Percentiles rank a stretch among this genome's conserved stretches.
These are phyloP conservation scores for Enteromius argenteus DNA, from an alignment of 2,797 vertebrate species.

Conservation along the genomic window DNA sequence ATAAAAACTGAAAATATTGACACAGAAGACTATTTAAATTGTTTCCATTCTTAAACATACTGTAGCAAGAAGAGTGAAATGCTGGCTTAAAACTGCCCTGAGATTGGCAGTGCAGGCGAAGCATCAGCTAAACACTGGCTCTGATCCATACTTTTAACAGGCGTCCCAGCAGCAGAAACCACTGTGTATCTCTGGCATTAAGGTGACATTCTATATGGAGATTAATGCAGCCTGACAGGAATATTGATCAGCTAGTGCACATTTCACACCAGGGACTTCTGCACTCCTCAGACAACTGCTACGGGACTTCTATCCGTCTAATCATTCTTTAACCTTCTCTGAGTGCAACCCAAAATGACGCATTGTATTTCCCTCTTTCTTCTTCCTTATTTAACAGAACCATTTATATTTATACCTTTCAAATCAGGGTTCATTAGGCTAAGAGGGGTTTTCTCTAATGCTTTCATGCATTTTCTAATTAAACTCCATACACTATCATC, in stretches of 20 bases:
- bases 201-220: conserved; percentile 62
- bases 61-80: neutral
- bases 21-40: neutral
- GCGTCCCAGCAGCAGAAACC: conserved; percentile 48
- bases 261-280: conserved; percentile 42
- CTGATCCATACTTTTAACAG: conserved; percentile 49
- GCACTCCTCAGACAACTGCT: conserved; percentile 40
- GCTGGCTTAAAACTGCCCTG: conserved; percentile 22
- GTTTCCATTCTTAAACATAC: neutral
- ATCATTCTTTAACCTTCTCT: conserved; percentile 44
- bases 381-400: neutral
- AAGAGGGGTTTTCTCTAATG: neutral
- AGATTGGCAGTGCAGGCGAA: conserved; percentile 31
- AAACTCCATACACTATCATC: neutral
- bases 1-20: neutral
- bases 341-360: conserved; percentile 18
- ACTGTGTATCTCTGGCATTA: conserved; percentile 59
- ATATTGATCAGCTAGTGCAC: conserved; percentile 56
- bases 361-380: neutral
- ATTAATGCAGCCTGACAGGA: conserved; percentile 59
- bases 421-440: neutral
- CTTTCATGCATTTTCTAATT: neutral
- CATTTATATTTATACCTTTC: neutral
- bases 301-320: conserved; percentile 32
- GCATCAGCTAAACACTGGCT: conserved; percentile 50